Evolutionary conservation across 2,113 vertebrate species (phyloP).

Genomic region (Ageneiosus marmoratus): DNA sequence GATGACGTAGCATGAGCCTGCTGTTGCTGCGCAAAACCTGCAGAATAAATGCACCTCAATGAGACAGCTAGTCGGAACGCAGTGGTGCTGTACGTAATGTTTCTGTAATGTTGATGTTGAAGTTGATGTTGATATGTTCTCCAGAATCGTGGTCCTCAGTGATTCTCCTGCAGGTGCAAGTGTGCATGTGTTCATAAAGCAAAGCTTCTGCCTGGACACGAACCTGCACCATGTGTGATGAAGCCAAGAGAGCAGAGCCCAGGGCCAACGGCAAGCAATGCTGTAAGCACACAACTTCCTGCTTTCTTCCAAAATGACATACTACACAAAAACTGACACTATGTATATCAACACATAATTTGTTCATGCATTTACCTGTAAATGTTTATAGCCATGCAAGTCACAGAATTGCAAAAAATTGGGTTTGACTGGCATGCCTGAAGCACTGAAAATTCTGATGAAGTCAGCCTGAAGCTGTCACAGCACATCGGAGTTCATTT

Average conservation of each 20-base stretch:
- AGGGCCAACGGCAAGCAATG: slow-evolving; percentile 74
- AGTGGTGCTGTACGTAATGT: neutral
- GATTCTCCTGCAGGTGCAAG: slow-evolving; percentile 23
- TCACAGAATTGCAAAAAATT: no score
- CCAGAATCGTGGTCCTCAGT: neutral
- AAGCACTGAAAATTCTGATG: neutral
- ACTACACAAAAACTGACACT: neutral
- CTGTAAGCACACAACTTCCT: slow-evolving; percentile 66
- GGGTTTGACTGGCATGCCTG: no score
- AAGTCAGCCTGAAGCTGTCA: neutral
- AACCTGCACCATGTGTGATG: slow-evolving; percentile 60
- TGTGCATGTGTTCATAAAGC: slow-evolving; percentile 29
- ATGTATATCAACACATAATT: no score
- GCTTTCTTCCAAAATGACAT: neutral
- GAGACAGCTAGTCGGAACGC: neutral
- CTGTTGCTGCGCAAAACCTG: neutral
- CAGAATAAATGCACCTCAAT: neutral
- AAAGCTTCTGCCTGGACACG: slow-evolving; percentile 8
- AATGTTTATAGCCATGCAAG: no score
- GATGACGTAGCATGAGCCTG: slow-evolving; percentile 16
- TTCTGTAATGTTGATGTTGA: neutral
- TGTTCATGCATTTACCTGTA: no score
- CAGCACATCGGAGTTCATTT: no score
- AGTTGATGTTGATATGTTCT: neutral
- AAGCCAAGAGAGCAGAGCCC: slow-evolving; percentile 67